phyloP scores from a whole-genome alignment of 2,113 vertebrate genomes.

The Lepus europaeus region DNA sequence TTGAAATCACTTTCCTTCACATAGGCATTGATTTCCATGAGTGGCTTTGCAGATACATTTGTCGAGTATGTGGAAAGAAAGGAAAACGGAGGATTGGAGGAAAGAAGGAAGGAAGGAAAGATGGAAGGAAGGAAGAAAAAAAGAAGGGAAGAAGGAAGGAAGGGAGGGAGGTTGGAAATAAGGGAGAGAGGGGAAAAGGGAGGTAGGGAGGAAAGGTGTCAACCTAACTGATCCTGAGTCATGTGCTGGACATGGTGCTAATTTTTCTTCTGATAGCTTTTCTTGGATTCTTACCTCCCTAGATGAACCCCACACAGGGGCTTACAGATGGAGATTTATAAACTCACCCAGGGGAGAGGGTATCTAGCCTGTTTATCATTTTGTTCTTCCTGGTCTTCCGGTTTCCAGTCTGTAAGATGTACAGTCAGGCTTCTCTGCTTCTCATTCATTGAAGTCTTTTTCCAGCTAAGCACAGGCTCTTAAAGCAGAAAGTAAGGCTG shows the following conservation, averaged over 20 bases:
- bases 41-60: background rate
- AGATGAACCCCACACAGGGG: background rate
- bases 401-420: background rate
- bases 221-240: background rate
- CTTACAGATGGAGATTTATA: background rate
- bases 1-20: constrained; percentile 23
- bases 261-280: background rate
- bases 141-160: background rate
- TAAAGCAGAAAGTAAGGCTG: background rate
- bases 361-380: background rate
- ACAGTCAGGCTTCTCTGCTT: background rate
- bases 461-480: background rate
- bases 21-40: constrained; percentile 39
- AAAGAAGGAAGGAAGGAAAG: background rate
- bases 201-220: background rate
- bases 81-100: accelerated
- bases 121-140: too few species aligned
- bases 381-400: background rate
- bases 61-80: background rate
- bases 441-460: accelerated
- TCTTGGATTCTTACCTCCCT: background rate
- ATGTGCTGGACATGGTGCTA: accelerated
- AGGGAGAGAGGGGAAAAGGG: too few species aligned
- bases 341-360: background rate
- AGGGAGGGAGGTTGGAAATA: background rate